Percentiles rank a stretch among this genome's conserved stretches.
These are phyloP conservation scores for Thalassaphorura encarpata DNA, from an alignment of 1,140 invertebrate species.

Conservation along the genomic window DNA sequence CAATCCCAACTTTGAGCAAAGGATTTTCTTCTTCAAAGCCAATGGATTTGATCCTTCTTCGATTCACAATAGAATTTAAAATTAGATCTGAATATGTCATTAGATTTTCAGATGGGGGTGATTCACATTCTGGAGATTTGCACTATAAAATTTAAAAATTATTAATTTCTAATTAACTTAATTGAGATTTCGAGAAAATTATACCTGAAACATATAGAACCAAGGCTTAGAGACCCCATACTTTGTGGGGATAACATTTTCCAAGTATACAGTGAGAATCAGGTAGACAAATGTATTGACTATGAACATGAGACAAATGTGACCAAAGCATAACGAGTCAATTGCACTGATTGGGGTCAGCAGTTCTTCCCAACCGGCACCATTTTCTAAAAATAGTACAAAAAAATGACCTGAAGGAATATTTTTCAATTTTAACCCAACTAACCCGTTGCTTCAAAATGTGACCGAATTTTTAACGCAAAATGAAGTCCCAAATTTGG, in stretches of 20 bases:
- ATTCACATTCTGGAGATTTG: constrained; percentile 12
- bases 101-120: neutral
- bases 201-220: constrained; percentile 58
- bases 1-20: constrained; percentile 40
- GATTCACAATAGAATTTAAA: too few relatives aligned
- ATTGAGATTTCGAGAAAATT: constrained; percentile 3
- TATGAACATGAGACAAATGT: constrained; percentile 38
- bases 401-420: too few relatives aligned
- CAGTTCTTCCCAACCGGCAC: constrained; percentile 46
- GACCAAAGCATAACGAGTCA: constrained; percentile 42
- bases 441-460: constrained; percentile 21
- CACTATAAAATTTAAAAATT: neutral
- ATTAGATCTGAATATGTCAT: too few relatives aligned
- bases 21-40: too few relatives aligned
- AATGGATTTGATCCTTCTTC: too few relatives aligned
- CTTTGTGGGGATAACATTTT: constrained; percentile 57
- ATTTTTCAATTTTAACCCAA: too few relatives aligned
- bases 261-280: constrained; percentile 50
- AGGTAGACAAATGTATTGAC: constrained; percentile 38
- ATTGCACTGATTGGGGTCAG: constrained; percentile 39
- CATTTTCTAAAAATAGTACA: constrained; percentile 39
- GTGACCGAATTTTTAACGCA: constrained; percentile 12
- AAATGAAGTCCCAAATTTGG: constrained; percentile 24
- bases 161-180: neutral
- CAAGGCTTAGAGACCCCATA: constrained; percentile 59